Percentiles rank a stretch among this genome's conserved stretches.
phyloP scores from a whole-genome alignment of 2,888 invertebrate genomes.

The Ctena decussata region DNA sequence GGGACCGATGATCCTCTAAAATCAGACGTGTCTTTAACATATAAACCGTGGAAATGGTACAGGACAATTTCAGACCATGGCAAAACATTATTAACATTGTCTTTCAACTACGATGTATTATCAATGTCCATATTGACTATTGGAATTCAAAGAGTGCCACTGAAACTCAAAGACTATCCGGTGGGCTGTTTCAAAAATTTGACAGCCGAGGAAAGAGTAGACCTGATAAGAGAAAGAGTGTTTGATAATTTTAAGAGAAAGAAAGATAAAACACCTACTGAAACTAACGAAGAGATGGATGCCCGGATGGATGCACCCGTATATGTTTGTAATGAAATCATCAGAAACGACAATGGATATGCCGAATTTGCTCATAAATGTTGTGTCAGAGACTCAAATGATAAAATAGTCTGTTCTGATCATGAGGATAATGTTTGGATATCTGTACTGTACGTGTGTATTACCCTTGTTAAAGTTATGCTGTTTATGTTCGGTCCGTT shows the following conservation, averaged over 20 bases:
- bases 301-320: constrained; percentile 40
- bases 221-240: constrained; percentile 68
- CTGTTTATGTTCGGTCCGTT: constrained; percentile 83
- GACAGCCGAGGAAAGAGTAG: constrained; percentile 63
- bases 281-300: constrained; percentile 17
- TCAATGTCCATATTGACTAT: constrained; percentile 82
- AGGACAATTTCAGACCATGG: constrained; percentile 83
- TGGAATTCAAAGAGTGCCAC: constrained; percentile 78
- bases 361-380: constrained; percentile 82
- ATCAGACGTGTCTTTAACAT: constrained; percentile 65
- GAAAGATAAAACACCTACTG: constrained; percentile 1
- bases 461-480: constrained; percentile 79
- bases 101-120: constrained; percentile 84
- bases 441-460: constrained; percentile 78
- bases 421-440: constrained; percentile 80
- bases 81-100: constrained; percentile 81
- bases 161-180: constrained; percentile 79
- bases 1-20: constrained; percentile 55
- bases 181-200: constrained; percentile 80
- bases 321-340: constrained; percentile 80
- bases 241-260: constrained; percentile 68
- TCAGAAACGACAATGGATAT: constrained; percentile 67
- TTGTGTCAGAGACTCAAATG: constrained; percentile 71
- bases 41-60: constrained; percentile 82
- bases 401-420: constrained; percentile 73